A percentile compares a stretch with the other conserved stretches of the same genome.
phyloP scores from a whole-genome alignment of 2,888 invertebrate species.

The Volucella inflata region DNA sequence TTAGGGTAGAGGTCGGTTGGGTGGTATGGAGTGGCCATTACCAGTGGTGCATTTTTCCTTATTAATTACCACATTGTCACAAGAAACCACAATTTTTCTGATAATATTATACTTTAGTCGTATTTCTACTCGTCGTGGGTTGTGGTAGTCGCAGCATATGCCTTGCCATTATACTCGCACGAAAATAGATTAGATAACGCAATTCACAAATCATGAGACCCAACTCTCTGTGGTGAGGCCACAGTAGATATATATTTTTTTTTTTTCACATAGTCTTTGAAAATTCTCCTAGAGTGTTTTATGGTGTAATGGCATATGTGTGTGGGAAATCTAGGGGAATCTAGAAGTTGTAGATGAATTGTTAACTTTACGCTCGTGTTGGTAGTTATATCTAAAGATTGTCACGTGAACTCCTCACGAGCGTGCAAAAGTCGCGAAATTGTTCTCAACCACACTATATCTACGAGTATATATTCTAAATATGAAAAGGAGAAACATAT shows the following conservation, averaged over 20 bases:
- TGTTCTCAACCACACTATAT: neutral
- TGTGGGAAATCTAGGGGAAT: neutral
- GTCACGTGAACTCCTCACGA: slow-evolving; percentile 49
- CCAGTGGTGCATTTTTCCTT: slow-evolving; percentile 46
- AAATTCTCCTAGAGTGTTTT: neutral
- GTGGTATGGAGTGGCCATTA: neutral
- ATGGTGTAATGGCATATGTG: neutral
- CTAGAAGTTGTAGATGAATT: slow-evolving; percentile 23
- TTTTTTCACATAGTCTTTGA: no score
- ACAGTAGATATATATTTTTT: neutral
- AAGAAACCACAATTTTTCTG: slow-evolving; percentile 54
- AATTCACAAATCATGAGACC: slow-evolving; percentile 64
- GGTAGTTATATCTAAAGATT: slow-evolving; percentile 35
- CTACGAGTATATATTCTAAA: slow-evolving; percentile 12
- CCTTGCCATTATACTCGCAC: slow-evolving; percentile 53
- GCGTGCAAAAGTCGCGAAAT: slow-evolving; percentile 23
- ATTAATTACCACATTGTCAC: slow-evolving; percentile 66
- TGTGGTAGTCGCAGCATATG: slow-evolving; percentile 27
- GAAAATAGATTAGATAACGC: slow-evolving; percentile 70
- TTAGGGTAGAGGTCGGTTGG: neutral
- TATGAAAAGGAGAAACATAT: slow-evolving; percentile 33
- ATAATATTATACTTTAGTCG: slow-evolving; percentile 11
- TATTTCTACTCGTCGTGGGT: no score
- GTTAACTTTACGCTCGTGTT: slow-evolving; percentile 44
- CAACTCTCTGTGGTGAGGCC: slow-evolving; percentile 32